These are phyloP conservation scores for Ctenodactylus gundi DNA, from an alignment of 2,113 vertebrate species.

Conservation along the genomic window DNA sequence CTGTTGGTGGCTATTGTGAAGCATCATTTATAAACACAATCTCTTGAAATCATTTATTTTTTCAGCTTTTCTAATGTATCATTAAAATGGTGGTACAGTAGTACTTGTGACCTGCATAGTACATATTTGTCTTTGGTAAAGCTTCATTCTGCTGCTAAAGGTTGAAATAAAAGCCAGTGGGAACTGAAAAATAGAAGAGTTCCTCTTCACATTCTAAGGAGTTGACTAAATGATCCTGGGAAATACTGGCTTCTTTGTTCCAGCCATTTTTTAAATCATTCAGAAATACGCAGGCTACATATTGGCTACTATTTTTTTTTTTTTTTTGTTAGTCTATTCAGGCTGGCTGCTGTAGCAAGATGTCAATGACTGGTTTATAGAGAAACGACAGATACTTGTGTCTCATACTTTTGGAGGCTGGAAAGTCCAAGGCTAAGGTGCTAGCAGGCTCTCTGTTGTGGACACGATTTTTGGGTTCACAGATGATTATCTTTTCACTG, in stretches of 20 bases:
- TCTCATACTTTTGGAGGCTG: not conserved
- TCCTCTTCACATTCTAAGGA: not conserved
- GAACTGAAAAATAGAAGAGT: slow-evolving; percentile 2
- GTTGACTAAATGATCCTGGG: not conserved
- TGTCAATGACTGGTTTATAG: not conserved
- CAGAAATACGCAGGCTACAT: not conserved
- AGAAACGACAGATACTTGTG: not conserved
- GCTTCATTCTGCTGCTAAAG: slow-evolving; percentile 28
- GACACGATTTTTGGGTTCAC: not conserved
- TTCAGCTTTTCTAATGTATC: not conserved
- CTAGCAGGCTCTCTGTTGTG: not conserved
- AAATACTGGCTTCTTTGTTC: not conserved
- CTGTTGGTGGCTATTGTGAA: not conserved
- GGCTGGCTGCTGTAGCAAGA: not conserved
- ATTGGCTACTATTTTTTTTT: not conserved
- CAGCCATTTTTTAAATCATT: not conserved
- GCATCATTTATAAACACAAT: not conserved
- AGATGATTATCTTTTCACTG: not conserved
- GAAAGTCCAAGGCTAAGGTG: not conserved
- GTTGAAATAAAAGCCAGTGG: not conserved
- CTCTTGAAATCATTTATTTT: not conserved
- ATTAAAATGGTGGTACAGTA: not conserved
- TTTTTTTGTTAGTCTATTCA: not conserved
- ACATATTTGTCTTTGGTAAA: slow-evolving; percentile 22
- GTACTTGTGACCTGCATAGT: not conserved